Evolutionary conservation across 1,140 invertebrate genomes (phyloP).

Genomic region (Orussus abietinus): DNA sequence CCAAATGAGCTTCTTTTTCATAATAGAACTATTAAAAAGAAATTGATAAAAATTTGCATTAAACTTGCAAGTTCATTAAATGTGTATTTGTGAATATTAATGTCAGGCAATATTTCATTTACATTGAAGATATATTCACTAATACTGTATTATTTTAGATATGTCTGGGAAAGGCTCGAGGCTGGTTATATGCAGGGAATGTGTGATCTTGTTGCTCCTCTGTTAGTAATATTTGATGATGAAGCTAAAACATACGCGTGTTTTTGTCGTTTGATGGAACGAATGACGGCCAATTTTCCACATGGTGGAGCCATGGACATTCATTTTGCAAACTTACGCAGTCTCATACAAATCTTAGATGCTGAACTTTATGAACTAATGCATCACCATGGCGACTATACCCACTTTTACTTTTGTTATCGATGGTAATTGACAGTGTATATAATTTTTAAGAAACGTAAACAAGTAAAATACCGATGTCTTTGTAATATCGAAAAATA

Average conservation of each 20-base stretch:
- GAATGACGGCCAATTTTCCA: slow-evolving; percentile 90
- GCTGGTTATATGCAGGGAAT: slow-evolving; percentile 90
- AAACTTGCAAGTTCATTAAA: neutral
- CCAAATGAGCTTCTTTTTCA: too few relatives aligned
- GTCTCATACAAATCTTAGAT: slow-evolving; percentile 83
- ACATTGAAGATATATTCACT: too few relatives aligned
- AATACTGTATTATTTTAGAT: too few relatives aligned
- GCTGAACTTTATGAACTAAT: slow-evolving; percentile 91
- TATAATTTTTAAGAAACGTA: too few relatives aligned
- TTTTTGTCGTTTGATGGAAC: slow-evolving; percentile 85
- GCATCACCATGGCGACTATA: slow-evolving; percentile 92
- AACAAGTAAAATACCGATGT: too few relatives aligned
- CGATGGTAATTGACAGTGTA: slow-evolving; percentile 89
- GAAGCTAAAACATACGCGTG: slow-evolving; percentile 89
- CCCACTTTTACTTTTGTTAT: slow-evolving; percentile 97
- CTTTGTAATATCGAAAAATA: too few relatives aligned
- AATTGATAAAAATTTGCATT: slow-evolving; percentile 5
- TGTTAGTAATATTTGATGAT: slow-evolving; percentile 89
- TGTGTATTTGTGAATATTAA: slow-evolving; percentile 23
- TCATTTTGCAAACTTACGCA: slow-evolving; percentile 93
- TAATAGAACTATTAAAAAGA: slow-evolving; percentile 2
- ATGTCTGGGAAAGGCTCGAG: slow-evolving; percentile 92
- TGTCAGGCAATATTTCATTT: too few relatives aligned
- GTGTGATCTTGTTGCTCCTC: slow-evolving; percentile 91
- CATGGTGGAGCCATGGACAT: slow-evolving; percentile 90